These are phyloP conservation scores for Sebastes oblongus DNA, from an alignment of 2,797 vertebrate species.

Conservation along the genomic window DNA sequence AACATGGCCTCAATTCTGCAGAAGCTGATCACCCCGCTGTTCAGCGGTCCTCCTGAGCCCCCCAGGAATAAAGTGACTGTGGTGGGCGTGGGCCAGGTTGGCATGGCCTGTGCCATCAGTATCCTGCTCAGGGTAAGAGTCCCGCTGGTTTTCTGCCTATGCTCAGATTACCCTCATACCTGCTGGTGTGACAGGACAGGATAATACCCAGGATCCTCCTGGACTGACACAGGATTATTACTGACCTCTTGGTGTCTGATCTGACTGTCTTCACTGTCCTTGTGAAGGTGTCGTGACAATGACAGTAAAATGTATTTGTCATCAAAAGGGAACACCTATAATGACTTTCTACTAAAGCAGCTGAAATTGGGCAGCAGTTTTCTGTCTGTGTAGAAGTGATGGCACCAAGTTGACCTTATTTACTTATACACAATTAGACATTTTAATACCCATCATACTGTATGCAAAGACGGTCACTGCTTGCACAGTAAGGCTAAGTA, in stretches of 20 bases:
- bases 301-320: not conserved
- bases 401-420: not conserved
- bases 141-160: not conserved
- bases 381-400: not conserved
- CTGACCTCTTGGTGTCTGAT: conserved; percentile 50
- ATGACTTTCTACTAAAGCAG: not conserved
- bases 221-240: conserved; percentile 63
- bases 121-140: conserved; percentile 82
- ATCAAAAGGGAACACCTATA: not conserved
- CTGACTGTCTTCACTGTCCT: conserved; percentile 20
- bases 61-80: conserved; percentile 85
- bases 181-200: conserved; percentile 20
- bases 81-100: conserved; percentile 86
- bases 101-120: conserved; percentile 86
- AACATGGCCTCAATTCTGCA: conserved; percentile 89
- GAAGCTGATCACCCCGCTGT: conserved; percentile 84
- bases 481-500: not conserved
- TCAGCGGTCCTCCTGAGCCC: conserved; percentile 39
- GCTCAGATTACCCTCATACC: conserved; percentile 22
- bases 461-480: not conserved
- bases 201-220: conserved; percentile 47
- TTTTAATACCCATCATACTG: not conserved
- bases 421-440: not conserved
- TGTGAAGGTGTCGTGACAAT: not conserved
- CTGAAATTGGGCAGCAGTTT: not conserved